phyloP scores from a whole-genome alignment of 2,113 vertebrate species.

The Leptosomus discolor region DNA sequence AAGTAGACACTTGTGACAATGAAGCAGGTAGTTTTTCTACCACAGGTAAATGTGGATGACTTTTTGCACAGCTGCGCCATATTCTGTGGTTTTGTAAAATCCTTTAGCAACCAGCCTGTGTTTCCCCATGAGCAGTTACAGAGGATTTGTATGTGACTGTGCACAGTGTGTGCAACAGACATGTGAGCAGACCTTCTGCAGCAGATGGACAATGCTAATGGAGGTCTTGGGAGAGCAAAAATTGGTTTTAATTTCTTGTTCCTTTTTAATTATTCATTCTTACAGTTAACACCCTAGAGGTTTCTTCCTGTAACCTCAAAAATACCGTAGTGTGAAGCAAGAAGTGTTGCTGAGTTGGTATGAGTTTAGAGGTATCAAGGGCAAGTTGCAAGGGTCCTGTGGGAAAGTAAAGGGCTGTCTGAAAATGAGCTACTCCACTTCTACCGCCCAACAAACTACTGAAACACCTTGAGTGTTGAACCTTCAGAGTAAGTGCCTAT shows the following conservation, averaged over 20 bases:
- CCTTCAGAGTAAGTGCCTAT: background rate
- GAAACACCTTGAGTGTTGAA: rapidly evolving
- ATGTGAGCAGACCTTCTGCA: background rate
- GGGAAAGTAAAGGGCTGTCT: background rate
- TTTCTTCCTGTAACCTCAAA: background rate
- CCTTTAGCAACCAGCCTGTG: background rate
- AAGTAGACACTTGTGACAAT: background rate
- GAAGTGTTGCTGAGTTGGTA: background rate
- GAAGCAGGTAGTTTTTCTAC: background rate
- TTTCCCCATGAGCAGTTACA: background rate
- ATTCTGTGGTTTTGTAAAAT: background rate
- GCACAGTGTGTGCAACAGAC: background rate
- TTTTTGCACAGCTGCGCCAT: background rate
- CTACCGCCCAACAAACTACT: background rate
- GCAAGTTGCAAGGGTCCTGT: background rate
- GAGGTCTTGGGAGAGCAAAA: background rate
- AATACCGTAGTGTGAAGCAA: background rate
- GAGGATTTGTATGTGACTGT: background rate
- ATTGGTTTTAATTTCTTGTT: background rate
- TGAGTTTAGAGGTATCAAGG: background rate
- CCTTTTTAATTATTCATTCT: background rate
- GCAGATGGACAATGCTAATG: background rate
- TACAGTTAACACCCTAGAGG: background rate
- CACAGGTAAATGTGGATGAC: background rate
- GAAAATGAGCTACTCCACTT: background rate